Evolutionary conservation across 2,888 invertebrate genomes (phyloP).

Genomic region (Agonopterix heracliana): DNA sequence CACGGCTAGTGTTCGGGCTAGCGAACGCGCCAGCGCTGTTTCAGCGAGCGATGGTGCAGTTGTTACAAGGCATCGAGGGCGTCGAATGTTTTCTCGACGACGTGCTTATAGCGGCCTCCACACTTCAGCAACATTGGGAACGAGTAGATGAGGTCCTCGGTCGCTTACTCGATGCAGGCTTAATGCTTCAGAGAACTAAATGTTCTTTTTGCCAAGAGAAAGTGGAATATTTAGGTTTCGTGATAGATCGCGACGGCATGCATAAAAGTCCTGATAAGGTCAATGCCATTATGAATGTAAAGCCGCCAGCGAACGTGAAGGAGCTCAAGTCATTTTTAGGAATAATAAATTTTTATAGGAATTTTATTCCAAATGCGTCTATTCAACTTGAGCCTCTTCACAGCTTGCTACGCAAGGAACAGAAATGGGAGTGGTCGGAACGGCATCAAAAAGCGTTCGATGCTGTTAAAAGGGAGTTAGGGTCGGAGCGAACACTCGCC

Average conservation of each 20-base stretch:
- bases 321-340: too few species aligned
- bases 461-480: too few species aligned
- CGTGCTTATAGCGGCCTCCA: background rate
- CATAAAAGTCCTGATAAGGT: too few species aligned
- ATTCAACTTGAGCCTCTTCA: too few species aligned
- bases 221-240: background rate
- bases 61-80: background rate
- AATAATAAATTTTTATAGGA: too few species aligned
- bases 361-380: too few species aligned
- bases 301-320: too few species aligned
- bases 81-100: background rate
- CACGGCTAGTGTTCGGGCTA: slow-evolving; percentile 4
- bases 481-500: too few species aligned
- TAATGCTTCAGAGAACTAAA: background rate
- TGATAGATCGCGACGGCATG: slow-evolving; percentile 1
- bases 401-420: too few species aligned
- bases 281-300: too few species aligned
- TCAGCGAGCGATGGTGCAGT: background rate
- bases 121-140: background rate
- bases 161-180: background rate
- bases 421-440: too few species aligned
- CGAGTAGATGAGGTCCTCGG: background rate
- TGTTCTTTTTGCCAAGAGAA: slow-evolving; percentile 1
- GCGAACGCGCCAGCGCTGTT: slow-evolving; percentile 7
- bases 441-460: too few species aligned